A percentile compares a stretch with the other conserved stretches of the same genome.
phyloP scores from a whole-genome alignment of 2,888 invertebrate species.

The Xestoiulus laeticollis region DNA sequence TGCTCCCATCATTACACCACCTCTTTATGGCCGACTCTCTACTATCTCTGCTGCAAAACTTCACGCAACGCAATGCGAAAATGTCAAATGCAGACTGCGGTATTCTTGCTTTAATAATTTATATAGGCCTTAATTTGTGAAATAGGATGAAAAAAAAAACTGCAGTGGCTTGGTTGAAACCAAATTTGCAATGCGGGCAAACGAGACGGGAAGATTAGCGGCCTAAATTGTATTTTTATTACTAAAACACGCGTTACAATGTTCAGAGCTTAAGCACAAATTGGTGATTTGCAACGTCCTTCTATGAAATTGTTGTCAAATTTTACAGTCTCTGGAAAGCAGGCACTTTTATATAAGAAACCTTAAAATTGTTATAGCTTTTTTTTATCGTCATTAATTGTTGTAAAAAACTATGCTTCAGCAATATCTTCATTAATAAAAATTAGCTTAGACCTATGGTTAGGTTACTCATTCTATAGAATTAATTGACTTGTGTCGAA shows the following conservation, averaged over 20 bases:
- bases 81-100: constrained; percentile 22
- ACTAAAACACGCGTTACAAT: background rate
- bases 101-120: constrained; percentile 31
- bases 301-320: background rate
- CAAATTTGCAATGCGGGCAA: background rate
- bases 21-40: background rate
- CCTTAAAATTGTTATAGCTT: background rate
- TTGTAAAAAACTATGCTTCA: too few species aligned
- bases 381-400: background rate
- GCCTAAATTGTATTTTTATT: background rate
- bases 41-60: background rate
- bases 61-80: background rate
- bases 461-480: too few species aligned
- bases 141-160: constrained; percentile 34
- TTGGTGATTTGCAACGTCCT: background rate
- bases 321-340: background rate
- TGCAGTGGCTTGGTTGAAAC: background rate
- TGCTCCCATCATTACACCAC: constrained; percentile 37
- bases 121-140: constrained; percentile 34
- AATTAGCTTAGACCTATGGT: too few species aligned
- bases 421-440: too few species aligned
- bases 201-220: background rate
- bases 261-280: background rate
- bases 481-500: too few species aligned
- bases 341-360: background rate